Evolutionary conservation across 2,797 vertebrate genomes (phyloP).

Genomic region (Petrocephalus schoutedeni): DNA sequence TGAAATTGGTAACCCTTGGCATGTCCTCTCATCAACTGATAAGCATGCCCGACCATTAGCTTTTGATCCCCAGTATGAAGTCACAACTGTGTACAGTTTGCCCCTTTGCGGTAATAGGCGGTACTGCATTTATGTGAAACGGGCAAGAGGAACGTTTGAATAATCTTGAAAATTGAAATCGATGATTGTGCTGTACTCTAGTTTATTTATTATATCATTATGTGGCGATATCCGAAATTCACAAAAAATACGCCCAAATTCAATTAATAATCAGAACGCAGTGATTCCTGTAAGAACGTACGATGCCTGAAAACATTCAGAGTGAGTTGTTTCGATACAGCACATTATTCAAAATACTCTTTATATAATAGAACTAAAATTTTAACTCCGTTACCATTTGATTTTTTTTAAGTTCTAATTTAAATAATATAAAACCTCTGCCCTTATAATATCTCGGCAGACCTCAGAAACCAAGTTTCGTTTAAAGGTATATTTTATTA

Average conservation of each 20-base stretch:
- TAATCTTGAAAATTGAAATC: background rate
- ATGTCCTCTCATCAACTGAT: background rate
- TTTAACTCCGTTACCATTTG: background rate
- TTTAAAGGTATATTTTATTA: background rate
- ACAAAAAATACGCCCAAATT: background rate
- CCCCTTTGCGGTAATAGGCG: constrained; percentile 15
- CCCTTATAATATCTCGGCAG: background rate
- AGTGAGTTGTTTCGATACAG: background rate
- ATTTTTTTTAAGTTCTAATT: background rate
- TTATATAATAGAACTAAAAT: background rate
- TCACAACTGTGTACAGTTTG: constrained; percentile 10
- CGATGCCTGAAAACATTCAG: background rate
- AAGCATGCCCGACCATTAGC: background rate
- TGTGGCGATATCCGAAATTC: background rate
- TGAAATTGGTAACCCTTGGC: background rate
- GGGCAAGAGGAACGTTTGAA: background rate
- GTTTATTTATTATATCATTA: background rate
- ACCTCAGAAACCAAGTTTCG: constrained; percentile 9
- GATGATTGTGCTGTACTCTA: background rate
- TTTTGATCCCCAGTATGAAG: background rate
- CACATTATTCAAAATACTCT: background rate
- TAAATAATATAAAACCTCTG: background rate
- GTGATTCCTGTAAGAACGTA: constrained; percentile 3
- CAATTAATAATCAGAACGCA: background rate
- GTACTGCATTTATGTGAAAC: background rate